Conservation (phyloP, 2,113 vertebrate species). For the Ochotona princeps region DNA sequence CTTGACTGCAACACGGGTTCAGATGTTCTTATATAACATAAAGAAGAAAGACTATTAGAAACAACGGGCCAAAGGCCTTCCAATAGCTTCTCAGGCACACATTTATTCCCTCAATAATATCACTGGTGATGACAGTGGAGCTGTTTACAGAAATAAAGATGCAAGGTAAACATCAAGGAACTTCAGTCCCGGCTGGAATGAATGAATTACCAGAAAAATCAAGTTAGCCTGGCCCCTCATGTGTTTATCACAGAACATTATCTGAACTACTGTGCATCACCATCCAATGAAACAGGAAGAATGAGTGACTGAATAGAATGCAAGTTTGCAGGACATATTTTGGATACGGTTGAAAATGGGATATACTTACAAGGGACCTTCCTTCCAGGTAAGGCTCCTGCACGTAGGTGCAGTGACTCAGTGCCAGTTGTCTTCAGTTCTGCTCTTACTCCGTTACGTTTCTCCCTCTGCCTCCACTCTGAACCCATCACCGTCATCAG, state of each 20-base stretch:
- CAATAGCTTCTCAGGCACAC: background rate
- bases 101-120: background rate
- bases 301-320: background rate
- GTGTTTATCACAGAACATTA: background rate
- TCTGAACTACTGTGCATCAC: background rate
- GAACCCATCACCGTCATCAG: background rate
- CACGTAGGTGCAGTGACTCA: fast-evolving
- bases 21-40: too few relatives aligned
- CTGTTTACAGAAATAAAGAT: background rate
- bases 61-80: fast-evolving
- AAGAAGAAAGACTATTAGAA: background rate
- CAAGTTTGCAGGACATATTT: background rate
- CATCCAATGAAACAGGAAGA: background rate
- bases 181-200: background rate
- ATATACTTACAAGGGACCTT: background rate
- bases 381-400: background rate
- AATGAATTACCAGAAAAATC: background rate
- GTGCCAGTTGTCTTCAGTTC: background rate
- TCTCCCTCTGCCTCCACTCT: fast-evolving
- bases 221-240: background rate
- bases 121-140: background rate
- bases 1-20: background rate
- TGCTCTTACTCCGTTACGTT: fast-evolving
- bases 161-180: background rate
- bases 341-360: background rate